phyloP scores from a whole-genome alignment of 2,113 vertebrate species.

The rat (Rattus norvegicus) region DNA sequence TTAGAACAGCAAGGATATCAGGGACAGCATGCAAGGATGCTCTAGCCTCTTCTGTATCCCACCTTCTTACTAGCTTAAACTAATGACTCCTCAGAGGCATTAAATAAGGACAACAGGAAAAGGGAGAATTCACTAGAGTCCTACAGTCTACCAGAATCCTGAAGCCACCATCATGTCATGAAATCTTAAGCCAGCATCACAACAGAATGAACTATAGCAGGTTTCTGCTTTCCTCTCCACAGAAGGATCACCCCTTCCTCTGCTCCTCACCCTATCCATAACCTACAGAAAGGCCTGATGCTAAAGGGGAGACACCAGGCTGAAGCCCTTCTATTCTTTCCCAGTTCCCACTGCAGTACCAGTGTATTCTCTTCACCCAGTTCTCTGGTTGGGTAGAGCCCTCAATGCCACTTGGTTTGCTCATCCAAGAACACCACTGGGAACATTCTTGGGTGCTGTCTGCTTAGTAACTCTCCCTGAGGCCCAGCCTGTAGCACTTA shows the following conservation, averaged over 20 bases:
- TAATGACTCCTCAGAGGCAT: neutral
- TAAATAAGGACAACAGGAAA: neutral
- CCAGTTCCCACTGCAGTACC: neutral
- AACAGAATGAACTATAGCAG: neutral
- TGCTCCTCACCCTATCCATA: too few species aligned
- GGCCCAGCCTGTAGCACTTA: slow-evolving; percentile 65
- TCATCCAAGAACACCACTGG: neutral
- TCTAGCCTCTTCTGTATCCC: neutral
- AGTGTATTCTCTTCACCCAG: neutral
- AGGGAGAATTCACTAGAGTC: neutral
- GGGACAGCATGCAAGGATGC: neutral
- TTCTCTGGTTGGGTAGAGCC: neutral
- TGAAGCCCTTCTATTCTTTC: neutral
- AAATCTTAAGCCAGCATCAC: neutral
- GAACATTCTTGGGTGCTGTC: neutral
- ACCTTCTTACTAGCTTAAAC: neutral
- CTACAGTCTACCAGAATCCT: neutral
- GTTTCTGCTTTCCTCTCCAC: neutral
- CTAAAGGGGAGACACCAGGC: neutral
- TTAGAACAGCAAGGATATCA: too few species aligned
- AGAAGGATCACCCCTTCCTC: neutral
- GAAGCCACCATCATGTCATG: neutral
- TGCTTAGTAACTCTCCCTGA: neutral
- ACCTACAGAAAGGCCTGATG: neutral
- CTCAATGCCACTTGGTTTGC: neutral